phyloP scores from a whole-genome alignment of 2,888 invertebrate genomes.

The Agrotis clavis region DNA sequence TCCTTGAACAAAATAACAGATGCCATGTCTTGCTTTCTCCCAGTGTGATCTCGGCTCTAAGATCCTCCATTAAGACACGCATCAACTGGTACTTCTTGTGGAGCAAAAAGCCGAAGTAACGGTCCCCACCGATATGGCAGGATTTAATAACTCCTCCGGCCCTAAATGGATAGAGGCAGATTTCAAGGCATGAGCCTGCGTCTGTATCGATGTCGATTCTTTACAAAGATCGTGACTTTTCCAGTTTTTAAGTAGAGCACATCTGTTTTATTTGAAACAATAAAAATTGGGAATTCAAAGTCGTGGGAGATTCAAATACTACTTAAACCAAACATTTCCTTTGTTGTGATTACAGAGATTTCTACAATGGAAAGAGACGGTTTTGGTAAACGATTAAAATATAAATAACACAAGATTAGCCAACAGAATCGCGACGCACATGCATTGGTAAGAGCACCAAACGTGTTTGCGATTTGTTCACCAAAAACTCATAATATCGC shows the following conservation, averaged over 20 bases:
- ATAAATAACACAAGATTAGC: constrained; percentile 31
- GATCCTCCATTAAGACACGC: constrained; percentile 59
- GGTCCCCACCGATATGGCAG: constrained; percentile 83
- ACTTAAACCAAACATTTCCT: constrained; percentile 1
- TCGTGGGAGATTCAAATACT: background rate
- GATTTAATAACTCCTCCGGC: constrained; percentile 84
- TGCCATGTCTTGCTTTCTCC: constrained; percentile 44
- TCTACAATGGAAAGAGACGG: constrained; percentile 23
- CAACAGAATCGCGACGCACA: constrained; percentile 24
- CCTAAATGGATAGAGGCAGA: constrained; percentile 80
- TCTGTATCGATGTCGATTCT: constrained; percentile 71
- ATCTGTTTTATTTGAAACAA: constrained; percentile 49
- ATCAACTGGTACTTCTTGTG: constrained; percentile 65
- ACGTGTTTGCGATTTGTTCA: constrained; percentile 48
- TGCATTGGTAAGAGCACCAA: constrained; percentile 29
- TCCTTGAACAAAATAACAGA: constrained; percentile 39
- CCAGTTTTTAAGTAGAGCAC: constrained; percentile 38
- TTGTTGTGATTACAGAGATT: constrained; percentile 18
- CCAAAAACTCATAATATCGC: constrained; percentile 43
- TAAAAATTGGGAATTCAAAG: constrained; percentile 5
- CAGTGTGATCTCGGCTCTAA: constrained; percentile 41
- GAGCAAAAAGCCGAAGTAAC: constrained; percentile 82
- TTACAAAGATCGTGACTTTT: constrained; percentile 68
- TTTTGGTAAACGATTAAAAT: constrained; percentile 15
- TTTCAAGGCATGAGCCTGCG: constrained; percentile 66